Percentiles rank a stretch among this genome's conserved stretches.
These are phyloP conservation scores for Oreochromis aureus DNA, from an alignment of 2,113 vertebrate species.

Conservation along the genomic window DNA sequence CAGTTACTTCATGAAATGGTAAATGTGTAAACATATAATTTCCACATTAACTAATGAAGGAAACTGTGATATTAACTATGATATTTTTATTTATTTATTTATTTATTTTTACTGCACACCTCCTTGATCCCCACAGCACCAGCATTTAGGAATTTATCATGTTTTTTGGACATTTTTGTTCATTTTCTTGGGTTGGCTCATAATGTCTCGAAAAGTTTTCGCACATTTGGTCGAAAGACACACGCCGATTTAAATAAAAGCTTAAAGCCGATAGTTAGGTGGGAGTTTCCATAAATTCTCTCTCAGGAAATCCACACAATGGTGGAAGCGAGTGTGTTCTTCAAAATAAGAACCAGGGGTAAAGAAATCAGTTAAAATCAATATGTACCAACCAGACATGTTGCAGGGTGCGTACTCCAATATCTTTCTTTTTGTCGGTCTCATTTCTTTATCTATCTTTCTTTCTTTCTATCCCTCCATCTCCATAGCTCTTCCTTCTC, in stretches of 20 bases:
- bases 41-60: not conserved
- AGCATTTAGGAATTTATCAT: not conserved
- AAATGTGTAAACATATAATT: not conserved
- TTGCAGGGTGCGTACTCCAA: not conserved
- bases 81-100: not conserved
- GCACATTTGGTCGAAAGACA: not conserved
- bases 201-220: not conserved
- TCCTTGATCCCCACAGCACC: not conserved
- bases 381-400: conserved; percentile 7
- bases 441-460: conserved; percentile 9
- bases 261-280: not conserved
- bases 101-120: not conserved
- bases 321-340: not conserved
- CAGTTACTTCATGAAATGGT: not conserved
- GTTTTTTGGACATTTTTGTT: not conserved
- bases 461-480: conserved; percentile 28
- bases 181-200: not conserved
- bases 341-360: not conserved
- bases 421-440: not conserved
- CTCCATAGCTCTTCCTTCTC: conserved; percentile 17
- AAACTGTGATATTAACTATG: not conserved
- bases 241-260: not conserved
- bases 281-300: not conserved
- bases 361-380: conserved; percentile 17
- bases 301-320: not conserved